Conservation (phyloP, 2,113 vertebrate genomes). For the Rhadina sibilatrix region DNA sequence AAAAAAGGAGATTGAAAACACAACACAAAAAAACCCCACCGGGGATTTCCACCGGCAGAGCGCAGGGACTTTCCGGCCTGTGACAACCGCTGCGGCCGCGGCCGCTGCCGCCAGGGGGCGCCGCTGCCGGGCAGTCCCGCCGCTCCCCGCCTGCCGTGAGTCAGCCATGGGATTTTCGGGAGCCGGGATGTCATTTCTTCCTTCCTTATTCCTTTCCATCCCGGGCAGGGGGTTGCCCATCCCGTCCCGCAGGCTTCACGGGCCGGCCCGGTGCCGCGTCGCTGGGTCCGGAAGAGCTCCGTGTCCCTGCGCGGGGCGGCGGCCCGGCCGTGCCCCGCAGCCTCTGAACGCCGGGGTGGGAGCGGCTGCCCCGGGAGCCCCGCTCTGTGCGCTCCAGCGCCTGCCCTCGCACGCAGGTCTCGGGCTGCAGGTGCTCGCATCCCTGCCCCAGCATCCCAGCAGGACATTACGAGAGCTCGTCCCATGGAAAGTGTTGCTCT, state of each 20-base stretch:
- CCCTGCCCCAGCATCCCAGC: neutral
- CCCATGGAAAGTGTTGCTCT: neutral
- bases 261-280: neutral
- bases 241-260: neutral
- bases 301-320: neutral
- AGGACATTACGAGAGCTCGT: accelerated
- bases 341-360: accelerated
- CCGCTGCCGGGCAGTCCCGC: neutral
- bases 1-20: neutral
- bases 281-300: neutral
- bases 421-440: neutral
- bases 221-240: neutral
- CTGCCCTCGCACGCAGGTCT: accelerated
- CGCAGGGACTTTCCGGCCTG: constrained; percentile 69
- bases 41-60: constrained; percentile 73
- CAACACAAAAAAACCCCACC: neutral
- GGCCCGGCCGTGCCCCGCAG: neutral
- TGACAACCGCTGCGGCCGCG: neutral
- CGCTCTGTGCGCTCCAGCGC: accelerated
- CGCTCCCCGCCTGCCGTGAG: neutral
- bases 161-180: neutral
- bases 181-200: neutral
- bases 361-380: accelerated
- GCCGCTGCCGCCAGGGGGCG: neutral
- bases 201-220: neutral